Percentiles rank a stretch among this genome's conserved stretches.
phyloP scores from a whole-genome alignment of 2,113 vertebrate genomes.

The Strix aluco region DNA sequence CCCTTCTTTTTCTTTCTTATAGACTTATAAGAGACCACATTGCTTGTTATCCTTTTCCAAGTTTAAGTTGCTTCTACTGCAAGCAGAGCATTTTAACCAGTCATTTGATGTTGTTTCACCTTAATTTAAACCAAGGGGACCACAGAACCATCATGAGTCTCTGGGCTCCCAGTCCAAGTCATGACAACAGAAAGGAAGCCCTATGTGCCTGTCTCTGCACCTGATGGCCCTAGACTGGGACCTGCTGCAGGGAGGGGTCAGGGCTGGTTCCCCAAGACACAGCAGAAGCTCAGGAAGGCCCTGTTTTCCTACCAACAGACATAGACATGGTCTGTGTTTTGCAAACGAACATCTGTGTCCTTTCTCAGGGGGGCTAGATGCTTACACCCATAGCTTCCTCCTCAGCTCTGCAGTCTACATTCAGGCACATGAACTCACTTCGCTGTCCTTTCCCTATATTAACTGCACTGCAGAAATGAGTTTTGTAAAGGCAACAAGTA shows the following conservation, averaged over 20 bases:
- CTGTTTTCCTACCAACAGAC: neutral
- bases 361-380: neutral
- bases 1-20: too few species aligned
- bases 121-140: too few species aligned
- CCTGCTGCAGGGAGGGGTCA: accelerated
- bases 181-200: neutral
- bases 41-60: too few species aligned
- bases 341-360: neutral
- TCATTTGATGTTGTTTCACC: too few species aligned
- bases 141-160: too few species aligned
- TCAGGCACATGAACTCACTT: neutral
- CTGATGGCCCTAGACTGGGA: neutral
- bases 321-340: neutral
- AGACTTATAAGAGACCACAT: too few species aligned
- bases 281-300: neutral
- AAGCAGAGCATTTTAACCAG: too few species aligned
- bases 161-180: too few species aligned
- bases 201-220: accelerated
- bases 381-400: neutral
- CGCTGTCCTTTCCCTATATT: neutral
- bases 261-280: neutral
- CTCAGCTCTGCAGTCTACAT: neutral
- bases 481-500: neutral
- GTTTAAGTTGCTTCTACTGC: too few species aligned
- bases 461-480: neutral